These are phyloP conservation scores for Leptinotarsa juncta DNA, from an alignment of 2,888 invertebrate species.

Conservation along the genomic window DNA sequence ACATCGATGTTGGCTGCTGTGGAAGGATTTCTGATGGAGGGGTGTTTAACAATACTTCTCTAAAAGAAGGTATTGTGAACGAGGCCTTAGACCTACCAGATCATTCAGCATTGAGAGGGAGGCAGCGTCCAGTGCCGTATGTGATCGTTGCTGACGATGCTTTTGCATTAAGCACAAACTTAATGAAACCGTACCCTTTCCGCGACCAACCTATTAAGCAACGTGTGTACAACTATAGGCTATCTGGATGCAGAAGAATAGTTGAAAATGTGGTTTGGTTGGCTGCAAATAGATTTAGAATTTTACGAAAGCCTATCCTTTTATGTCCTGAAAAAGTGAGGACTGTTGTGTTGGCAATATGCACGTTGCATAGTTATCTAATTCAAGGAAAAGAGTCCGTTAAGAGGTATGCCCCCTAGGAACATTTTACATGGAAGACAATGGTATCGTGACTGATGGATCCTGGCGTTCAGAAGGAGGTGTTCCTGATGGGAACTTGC, in stretches of 20 bases:
- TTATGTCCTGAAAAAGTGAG: constrained; percentile 20
- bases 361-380: constrained; percentile 26
- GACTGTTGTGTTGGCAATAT: constrained; percentile 23
- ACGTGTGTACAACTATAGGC: constrained; percentile 25
- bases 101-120: too few species aligned
- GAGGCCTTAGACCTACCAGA: too few species aligned
- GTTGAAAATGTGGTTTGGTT: background rate
- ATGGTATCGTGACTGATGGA: background rate
- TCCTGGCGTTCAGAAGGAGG: too few species aligned
- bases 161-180: background rate
- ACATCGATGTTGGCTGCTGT: too few species aligned
- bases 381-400: background rate
- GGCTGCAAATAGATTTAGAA: constrained; percentile 18
- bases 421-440: constrained; percentile 24
- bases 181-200: background rate
- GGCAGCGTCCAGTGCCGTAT: too few species aligned
- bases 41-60: too few species aligned
- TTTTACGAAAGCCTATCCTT: constrained; percentile 28
- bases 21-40: too few species aligned
- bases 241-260: constrained; percentile 17
- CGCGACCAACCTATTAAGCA: background rate
- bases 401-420: background rate
- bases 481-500: too few species aligned
- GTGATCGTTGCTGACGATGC: background rate
- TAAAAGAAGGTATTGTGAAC: too few species aligned